Percentiles rank a stretch among this genome's conserved stretches.
These are phyloP conservation scores for Scaptomyza caliginosa DNA, from an alignment of 2,888 invertebrate genomes.

Conservation along the genomic window DNA sequence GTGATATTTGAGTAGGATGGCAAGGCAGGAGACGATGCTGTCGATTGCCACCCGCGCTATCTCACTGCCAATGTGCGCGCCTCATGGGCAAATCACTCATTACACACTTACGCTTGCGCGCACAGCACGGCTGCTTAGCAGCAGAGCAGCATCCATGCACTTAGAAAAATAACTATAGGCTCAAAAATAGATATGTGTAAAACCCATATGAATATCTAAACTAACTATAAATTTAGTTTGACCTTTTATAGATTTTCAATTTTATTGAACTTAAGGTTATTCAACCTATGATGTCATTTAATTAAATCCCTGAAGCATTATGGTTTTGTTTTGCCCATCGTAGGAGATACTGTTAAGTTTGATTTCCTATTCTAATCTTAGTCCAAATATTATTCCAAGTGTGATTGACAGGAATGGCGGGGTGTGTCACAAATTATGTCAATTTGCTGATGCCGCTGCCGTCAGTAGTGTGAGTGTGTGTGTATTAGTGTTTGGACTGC, in stretches of 20 bases:
- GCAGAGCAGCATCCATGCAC: constrained; percentile 13
- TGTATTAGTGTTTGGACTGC: constrained; percentile 22
- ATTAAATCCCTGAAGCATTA: not conserved
- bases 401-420: constrained; percentile 4
- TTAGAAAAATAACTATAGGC: not conserved
- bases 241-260: too few relatives aligned
- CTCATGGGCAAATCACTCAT: constrained; percentile 77
- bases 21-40: not conserved
- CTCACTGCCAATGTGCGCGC: constrained; percentile 46
- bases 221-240: too few relatives aligned
- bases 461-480: constrained; percentile 13
- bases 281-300: too few relatives aligned
- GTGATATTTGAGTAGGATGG: not conserved
- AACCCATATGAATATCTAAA: too few relatives aligned
- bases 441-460: constrained; percentile 62
- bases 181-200: too few relatives aligned
- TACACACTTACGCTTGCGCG: constrained; percentile 73
- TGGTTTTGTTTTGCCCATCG: not conserved
- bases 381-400: not conserved
- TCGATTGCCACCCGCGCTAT: constrained; percentile 34
- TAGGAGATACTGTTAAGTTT: not conserved
- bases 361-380: not conserved
- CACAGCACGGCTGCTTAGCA: constrained; percentile 37
- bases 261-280: too few relatives aligned
- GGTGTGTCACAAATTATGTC: constrained; percentile 74